A percentile compares a stretch with the other conserved stretches of the same genome.
phyloP scores from a whole-genome alignment of 2,797 vertebrate genomes.

The Percopsis omiscomaycus region DNA sequence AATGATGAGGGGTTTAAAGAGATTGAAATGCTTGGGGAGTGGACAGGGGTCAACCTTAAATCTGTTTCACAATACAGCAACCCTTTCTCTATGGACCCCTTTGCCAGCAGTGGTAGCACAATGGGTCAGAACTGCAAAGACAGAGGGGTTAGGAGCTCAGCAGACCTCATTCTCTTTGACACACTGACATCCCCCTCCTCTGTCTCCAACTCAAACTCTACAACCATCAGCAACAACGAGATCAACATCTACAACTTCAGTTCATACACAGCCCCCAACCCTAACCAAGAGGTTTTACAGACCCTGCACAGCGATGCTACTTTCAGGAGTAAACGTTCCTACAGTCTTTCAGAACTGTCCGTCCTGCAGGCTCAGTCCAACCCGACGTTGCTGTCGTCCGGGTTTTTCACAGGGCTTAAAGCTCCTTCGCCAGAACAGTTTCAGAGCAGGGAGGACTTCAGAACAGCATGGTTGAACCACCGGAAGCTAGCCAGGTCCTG shows the following conservation, averaged over 20 bases:
- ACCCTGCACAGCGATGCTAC: constrained; percentile 83
- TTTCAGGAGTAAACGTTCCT: constrained; percentile 93
- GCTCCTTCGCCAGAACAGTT: constrained; percentile 94
- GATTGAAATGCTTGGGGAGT: constrained; percentile 83
- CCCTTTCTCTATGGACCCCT: constrained; percentile 86
- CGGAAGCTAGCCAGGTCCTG: constrained; percentile 94
- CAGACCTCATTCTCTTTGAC: constrained; percentile 88
- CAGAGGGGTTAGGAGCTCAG: constrained; percentile 52
- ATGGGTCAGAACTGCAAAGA: constrained; percentile 70
- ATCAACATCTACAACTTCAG: constrained; percentile 76
- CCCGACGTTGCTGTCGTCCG: constrained; percentile 61
- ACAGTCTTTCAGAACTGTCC: constrained; percentile 93
- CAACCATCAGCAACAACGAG: constrained; percentile 68
- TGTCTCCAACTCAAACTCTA: constrained; percentile 50
- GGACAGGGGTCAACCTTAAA: constrained; percentile 73
- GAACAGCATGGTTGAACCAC: constrained; percentile 94
- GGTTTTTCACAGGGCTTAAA: constrained; percentile 88
- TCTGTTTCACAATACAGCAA: constrained; percentile 78
- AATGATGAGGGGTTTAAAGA: constrained; percentile 86
- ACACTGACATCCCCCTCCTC: constrained; percentile 66
- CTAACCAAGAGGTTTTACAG: constrained; percentile 56
- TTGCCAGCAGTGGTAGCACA: constrained; percentile 68
- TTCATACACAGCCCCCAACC: constrained; percentile 58
- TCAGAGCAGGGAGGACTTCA: constrained; percentile 93
- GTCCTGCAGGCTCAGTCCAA: constrained; percentile 88